These are phyloP conservation scores for Pristionchus mayeri DNA, from an alignment of 2,888 invertebrate species.

Conservation along the genomic window DNA sequence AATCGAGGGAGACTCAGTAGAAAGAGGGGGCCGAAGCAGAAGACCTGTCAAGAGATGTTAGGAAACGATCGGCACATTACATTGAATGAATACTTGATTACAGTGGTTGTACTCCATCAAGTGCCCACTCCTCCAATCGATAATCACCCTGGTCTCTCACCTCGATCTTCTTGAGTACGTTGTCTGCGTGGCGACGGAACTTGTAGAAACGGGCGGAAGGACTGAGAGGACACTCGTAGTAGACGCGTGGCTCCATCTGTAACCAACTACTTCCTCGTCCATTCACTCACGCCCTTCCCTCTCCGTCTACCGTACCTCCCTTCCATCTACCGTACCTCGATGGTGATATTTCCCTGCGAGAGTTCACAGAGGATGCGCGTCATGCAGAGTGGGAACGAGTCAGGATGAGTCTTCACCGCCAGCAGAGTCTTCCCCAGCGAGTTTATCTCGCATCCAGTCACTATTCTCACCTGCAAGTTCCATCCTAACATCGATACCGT, in stretches of 20 bases:
- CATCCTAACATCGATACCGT: background rate
- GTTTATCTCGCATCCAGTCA: background rate
- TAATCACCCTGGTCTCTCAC: background rate
- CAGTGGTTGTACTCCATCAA: no score
- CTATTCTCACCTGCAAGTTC: background rate
- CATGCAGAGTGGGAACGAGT: conserved; percentile 27
- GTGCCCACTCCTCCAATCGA: no score
- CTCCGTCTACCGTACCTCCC: background rate
- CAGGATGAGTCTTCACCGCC: conserved; percentile 6
- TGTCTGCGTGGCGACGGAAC: background rate
- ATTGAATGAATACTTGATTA: no score
- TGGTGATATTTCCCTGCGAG: conserved; percentile 14
- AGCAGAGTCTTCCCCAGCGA: background rate
- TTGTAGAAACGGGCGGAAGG: background rate
- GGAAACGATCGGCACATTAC: no score
- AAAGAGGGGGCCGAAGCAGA: background rate
- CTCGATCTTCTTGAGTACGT: background rate
- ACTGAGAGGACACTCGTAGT: conserved; percentile 1
- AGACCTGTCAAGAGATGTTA: background rate
- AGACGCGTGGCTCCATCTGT: conserved; percentile 31
- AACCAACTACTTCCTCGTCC: no score
- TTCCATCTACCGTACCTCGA: conserved; percentile 11
- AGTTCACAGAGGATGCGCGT: background rate
- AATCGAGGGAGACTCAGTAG: background rate
- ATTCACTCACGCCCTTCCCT: background rate